Conservation (phyloP, 1,140 invertebrate genomes). For the Argopecten irradians region DNA sequence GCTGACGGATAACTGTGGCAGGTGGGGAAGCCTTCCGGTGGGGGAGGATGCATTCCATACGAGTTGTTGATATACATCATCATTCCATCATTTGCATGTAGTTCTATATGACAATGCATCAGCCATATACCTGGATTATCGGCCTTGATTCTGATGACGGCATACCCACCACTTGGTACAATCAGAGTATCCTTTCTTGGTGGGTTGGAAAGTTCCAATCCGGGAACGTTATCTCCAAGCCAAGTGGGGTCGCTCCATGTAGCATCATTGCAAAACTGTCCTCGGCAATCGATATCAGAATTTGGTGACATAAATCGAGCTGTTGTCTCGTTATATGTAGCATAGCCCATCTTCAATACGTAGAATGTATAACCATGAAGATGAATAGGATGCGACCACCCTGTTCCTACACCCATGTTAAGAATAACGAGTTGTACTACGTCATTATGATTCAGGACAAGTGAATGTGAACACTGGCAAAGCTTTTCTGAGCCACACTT, state of each 20-base stretch:
- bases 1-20: constrained; percentile 28
- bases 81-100: constrained; percentile 34
- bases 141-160: constrained; percentile 84
- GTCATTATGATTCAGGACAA: neutral
- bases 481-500: constrained; percentile 42
- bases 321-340: neutral
- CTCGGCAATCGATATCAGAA: constrained; percentile 47
- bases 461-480: constrained; percentile 32
- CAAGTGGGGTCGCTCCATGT: constrained; percentile 44
- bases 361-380: constrained; percentile 84
- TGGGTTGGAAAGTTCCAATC: constrained; percentile 77
- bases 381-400: constrained; percentile 82
- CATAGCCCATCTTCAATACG: neutral
- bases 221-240: constrained; percentile 41
- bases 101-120: constrained; percentile 63
- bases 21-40: neutral
- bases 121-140: constrained; percentile 81
- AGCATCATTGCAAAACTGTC: constrained; percentile 47
- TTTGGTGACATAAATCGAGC: neutral
- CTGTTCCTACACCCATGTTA: constrained; percentile 62
- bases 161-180: constrained; percentile 83
- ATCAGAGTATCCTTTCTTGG: constrained; percentile 84
- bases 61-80: constrained; percentile 37
- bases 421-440: constrained; percentile 38
- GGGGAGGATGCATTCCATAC: neutral